These are phyloP conservation scores for Acinonyx jubatus DNA, from an alignment of 2,113 vertebrate genomes.

Conservation along the genomic window DNA sequence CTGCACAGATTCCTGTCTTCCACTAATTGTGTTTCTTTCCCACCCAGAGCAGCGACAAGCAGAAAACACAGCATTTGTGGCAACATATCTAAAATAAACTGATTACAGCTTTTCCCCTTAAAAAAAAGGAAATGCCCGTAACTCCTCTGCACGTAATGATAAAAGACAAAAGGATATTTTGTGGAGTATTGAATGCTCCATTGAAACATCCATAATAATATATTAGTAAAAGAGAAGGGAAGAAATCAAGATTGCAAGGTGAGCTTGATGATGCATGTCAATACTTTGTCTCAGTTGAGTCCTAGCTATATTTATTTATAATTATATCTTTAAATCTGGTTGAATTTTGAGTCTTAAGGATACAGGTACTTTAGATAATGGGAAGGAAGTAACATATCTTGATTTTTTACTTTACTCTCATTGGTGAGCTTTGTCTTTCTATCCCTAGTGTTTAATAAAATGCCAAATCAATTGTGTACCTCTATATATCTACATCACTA, in stretches of 20 bases:
- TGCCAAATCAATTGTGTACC: neutral
- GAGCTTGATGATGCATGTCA: neutral
- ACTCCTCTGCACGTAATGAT: neutral
- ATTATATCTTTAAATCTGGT: neutral
- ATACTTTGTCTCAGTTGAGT: neutral
- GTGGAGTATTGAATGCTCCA: neutral
- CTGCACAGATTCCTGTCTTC: conserved; percentile 39
- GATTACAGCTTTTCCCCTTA: neutral
- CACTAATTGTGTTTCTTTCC: conserved; percentile 61
- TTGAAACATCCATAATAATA: conserved; percentile 7
- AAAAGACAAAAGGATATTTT: neutral
- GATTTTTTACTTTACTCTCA: neutral
- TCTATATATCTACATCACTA: neutral
- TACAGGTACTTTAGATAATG: neutral
- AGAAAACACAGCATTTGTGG: conserved; percentile 12
- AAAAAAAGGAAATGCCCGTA: neutral
- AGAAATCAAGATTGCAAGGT: neutral
- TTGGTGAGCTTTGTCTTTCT: neutral
- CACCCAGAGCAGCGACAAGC: neutral
- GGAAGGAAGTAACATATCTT: neutral
- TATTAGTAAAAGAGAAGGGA: neutral
- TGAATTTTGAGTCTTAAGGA: neutral
- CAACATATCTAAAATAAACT: conserved; percentile 53
- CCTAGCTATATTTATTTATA: neutral
- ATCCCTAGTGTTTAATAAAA: neutral